A percentile compares a stretch with the other conserved stretches of the same genome.
These are phyloP conservation scores for Stichodactyla helianthus DNA, from an alignment of 64 coral and sea anemone genomes.

Conservation along the genomic window DNA sequence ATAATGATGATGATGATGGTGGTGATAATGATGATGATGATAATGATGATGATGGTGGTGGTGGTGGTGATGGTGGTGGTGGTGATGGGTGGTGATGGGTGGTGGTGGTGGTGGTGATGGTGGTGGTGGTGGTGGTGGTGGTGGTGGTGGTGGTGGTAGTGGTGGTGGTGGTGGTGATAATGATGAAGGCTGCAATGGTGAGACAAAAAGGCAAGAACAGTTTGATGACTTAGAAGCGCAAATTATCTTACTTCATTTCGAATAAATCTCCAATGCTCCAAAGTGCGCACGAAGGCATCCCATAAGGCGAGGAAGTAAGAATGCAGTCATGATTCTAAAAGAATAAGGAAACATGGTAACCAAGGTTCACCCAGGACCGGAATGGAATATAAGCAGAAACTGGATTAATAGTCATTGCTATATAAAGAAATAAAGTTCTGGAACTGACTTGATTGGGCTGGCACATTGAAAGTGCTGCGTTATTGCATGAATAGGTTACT, in stretches of 20 bases:
- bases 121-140: too few species aligned
- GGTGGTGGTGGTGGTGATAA: too few species aligned
- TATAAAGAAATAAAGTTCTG: not conserved
- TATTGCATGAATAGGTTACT: slow-evolving; percentile 41
- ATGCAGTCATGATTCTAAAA: slow-evolving; percentile 62
- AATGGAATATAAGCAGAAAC: too few species aligned
- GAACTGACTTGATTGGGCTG: slow-evolving; percentile 55
- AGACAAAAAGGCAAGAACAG: not conserved
- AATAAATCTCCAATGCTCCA: slow-evolving; percentile 79
- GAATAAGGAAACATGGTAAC: not conserved
- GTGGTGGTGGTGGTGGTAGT: too few species aligned
- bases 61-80: too few species aligned
- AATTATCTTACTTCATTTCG: slow-evolving; percentile 65
- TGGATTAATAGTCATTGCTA: not conserved
- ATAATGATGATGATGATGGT: too few species aligned
- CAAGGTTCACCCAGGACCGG: too few species aligned
- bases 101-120: too few species aligned
- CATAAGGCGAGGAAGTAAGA: slow-evolving; percentile 80
- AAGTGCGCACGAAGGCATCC: slow-evolving; percentile 73
- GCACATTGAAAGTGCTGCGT: slow-evolving; percentile 80
- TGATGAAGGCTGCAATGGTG: too few species aligned
- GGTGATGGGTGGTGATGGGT: too few species aligned
- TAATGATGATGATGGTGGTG: too few species aligned
- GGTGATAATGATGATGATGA: too few species aligned
- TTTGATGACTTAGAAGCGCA: not conserved